phyloP scores from a whole-genome alignment of 2,888 invertebrate genomes.

The Tenodera sinensis region DNA sequence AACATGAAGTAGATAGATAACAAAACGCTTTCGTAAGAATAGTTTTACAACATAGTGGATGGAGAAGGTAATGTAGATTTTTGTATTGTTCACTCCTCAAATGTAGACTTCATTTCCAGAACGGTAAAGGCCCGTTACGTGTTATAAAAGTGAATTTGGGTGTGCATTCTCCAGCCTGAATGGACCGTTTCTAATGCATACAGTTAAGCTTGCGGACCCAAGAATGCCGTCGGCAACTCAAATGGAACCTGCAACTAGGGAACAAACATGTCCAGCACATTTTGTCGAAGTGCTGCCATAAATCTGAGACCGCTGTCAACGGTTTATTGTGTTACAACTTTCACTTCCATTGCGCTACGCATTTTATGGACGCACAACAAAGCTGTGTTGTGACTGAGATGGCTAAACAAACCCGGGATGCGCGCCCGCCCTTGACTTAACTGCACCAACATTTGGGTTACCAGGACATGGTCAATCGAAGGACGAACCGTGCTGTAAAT shows the following conservation, averaged over 20 bases:
- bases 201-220: neutral
- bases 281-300: neutral
- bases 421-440: neutral
- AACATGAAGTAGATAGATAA: no score
- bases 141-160: no score
- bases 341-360: neutral
- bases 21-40: no score
- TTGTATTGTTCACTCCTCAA: no score
- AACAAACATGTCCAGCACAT: no score
- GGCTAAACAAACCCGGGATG: no score
- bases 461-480: neutral
- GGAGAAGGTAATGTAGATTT: no score
- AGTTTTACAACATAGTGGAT: no score
- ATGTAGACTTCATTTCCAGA: no score
- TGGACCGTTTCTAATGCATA: neutral
- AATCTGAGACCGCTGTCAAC: neutral
- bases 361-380: neutral
- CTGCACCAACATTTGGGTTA: slow-evolving; percentile 1
- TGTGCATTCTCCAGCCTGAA: neutral
- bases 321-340: neutral
- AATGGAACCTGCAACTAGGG: no score
- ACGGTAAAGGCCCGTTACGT: no score
- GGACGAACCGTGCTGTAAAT: neutral
- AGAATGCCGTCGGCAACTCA: no score
- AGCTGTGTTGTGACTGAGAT: neutral